phyloP scores from a whole-genome alignment of 2,888 invertebrate genomes.

The Amphimallon solstitiale region DNA sequence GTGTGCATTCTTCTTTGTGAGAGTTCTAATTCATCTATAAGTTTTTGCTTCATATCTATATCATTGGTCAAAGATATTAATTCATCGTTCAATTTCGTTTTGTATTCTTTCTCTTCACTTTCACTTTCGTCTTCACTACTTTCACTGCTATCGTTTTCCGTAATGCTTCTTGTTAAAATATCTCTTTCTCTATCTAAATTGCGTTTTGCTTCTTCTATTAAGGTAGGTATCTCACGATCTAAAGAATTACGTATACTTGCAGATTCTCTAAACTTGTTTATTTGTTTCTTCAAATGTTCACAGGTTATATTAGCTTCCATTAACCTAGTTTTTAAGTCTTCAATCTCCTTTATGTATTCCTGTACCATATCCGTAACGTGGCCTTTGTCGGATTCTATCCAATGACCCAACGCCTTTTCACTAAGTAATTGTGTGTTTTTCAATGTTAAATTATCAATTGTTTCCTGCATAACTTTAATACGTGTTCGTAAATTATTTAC shows the following conservation, averaged over 20 bases:
- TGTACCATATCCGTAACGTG: constrained; percentile 77
- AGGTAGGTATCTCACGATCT: constrained; percentile 64
- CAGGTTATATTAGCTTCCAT: constrained; percentile 87
- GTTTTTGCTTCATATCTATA: constrained; percentile 92
- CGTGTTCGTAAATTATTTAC: constrained; percentile 86
- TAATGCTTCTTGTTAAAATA: constrained; percentile 56
- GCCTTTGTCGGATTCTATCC: constrained; percentile 66
- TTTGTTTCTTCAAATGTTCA: constrained; percentile 73
- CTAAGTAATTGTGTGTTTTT: constrained; percentile 84
- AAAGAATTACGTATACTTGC: constrained; percentile 42
- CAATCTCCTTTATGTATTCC: constrained; percentile 90
- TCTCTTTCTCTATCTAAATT: constrained; percentile 77
- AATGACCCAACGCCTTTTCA: constrained; percentile 77
- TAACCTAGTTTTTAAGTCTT: constrained; percentile 87
- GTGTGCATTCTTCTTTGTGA: constrained; percentile 87
- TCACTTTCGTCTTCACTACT: constrained; percentile 70
- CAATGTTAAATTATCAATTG: constrained; percentile 85
- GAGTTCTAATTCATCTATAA: constrained; percentile 92
- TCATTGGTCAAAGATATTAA: constrained; percentile 90
- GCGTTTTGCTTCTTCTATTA: constrained; percentile 82
- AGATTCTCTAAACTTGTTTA: constrained; percentile 51
- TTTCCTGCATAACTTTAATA: constrained; percentile 94
- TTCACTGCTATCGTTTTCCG: constrained; percentile 67
- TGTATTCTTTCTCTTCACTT: constrained; percentile 66
- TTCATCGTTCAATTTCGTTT: constrained; percentile 78